These are phyloP conservation scores for Nephrotoma appendiculata DNA, from an alignment of 2,888 invertebrate species.

Conservation along the genomic window DNA sequence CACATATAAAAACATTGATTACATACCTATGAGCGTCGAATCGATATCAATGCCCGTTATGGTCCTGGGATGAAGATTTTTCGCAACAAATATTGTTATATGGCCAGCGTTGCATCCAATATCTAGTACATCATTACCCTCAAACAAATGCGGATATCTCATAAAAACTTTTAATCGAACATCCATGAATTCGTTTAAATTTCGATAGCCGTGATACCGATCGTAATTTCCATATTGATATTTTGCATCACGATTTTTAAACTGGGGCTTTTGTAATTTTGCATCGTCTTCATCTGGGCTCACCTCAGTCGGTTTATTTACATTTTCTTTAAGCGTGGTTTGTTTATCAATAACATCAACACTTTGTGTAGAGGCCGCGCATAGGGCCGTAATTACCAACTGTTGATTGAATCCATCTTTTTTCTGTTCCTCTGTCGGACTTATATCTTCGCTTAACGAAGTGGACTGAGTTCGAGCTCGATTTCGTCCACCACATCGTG, in stretches of 20 bases:
- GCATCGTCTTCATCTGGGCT: background rate
- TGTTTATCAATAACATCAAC: conserved; percentile 24
- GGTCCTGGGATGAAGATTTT: conserved; percentile 68
- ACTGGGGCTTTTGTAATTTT: conserved; percentile 20
- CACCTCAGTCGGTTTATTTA: conserved; percentile 23
- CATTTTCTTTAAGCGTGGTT: conserved; percentile 31
- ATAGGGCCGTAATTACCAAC: background rate
- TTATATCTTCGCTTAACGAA: conserved; percentile 34
- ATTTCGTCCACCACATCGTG: conserved; percentile 7
- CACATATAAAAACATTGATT: background rate
- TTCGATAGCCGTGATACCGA: conserved; percentile 91
- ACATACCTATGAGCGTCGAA: conserved; percentile 52
- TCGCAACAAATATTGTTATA: conserved; percentile 78
- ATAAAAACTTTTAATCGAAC: conserved; percentile 68
- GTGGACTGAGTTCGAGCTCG: conserved; percentile 27
- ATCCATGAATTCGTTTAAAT: conserved; percentile 68
- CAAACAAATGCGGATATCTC: conserved; percentile 66
- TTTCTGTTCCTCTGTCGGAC: conserved; percentile 23
- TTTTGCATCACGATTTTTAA: conserved; percentile 59
- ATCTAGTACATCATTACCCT: conserved; percentile 82
- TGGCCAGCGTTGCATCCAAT: conserved; percentile 97
- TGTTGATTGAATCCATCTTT: background rate
- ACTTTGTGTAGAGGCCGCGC: too few species aligned
- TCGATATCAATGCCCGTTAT: conserved; percentile 94
- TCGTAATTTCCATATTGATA: conserved; percentile 96